These are phyloP conservation scores for Pogonophryne albipinna DNA, from an alignment of 2,797 vertebrate species.

Conservation along the genomic window DNA sequence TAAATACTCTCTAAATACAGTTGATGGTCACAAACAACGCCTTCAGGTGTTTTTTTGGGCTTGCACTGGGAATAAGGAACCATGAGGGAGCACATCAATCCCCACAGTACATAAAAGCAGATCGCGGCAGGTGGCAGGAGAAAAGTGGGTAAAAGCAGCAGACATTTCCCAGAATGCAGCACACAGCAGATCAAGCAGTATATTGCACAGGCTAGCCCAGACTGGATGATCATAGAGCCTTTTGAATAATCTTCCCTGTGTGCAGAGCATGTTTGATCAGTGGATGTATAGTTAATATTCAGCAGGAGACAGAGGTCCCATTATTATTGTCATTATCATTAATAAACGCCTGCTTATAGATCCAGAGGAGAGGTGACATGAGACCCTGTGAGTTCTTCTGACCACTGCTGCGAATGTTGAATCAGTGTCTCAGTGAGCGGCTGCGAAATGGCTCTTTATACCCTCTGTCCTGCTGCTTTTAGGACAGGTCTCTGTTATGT, in stretches of 20 bases:
- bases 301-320: background rate
- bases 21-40: background rate
- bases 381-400: conserved; percentile 28
- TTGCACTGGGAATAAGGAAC: conserved; percentile 2
- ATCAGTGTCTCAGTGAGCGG: conserved; percentile 43
- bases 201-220: background rate
- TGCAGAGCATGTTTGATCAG: conserved; percentile 3
- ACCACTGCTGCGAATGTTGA: conserved; percentile 45
- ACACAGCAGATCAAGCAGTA: conserved; percentile 19
- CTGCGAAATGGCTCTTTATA: conserved; percentile 36
- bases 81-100: conserved; percentile 17
- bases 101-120: conserved; percentile 17
- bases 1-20: background rate
- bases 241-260: conserved; percentile 1
- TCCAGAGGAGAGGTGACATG: conserved; percentile 6
- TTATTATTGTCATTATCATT: conserved; percentile 24
- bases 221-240: background rate
- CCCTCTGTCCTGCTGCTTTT: conserved; percentile 50
- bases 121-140: conserved; percentile 29
- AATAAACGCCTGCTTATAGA: conserved; percentile 22
- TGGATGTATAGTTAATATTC: background rate
- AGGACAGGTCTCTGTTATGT: conserved; percentile 50
- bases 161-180: conserved; percentile 26
- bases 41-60: background rate
- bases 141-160: conserved; percentile 21